These are phyloP conservation scores for Netelia fuscicornis DNA, from an alignment of 2,888 invertebrate species.

Conservation along the genomic window DNA sequence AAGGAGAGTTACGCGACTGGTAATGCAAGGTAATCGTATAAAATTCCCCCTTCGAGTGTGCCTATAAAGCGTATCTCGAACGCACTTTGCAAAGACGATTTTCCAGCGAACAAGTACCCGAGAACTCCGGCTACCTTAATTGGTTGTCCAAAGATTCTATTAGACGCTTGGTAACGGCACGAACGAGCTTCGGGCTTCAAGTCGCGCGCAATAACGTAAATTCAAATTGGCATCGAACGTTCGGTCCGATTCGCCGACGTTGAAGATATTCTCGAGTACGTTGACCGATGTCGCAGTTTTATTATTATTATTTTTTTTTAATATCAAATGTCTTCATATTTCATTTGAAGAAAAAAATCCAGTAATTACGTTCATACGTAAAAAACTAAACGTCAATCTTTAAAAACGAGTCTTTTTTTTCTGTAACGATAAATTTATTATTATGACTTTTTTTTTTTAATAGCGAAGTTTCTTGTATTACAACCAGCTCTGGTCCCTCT, in stretches of 20 bases:
- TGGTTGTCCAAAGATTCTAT: constrained; percentile 48
- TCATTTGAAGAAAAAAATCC: too few species aligned
- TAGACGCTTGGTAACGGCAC: constrained; percentile 4
- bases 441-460: not conserved
- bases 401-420: not conserved
- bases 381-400: too few species aligned
- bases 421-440: not conserved
- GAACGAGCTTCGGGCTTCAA: constrained; percentile 12
- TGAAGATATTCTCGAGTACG: not conserved
- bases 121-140: constrained; percentile 50
- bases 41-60: constrained; percentile 42
- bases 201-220: constrained; percentile 9
- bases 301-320: not conserved
- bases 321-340: too few species aligned
- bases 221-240: constrained; percentile 23
- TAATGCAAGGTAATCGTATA: constrained; percentile 40
- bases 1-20: constrained; percentile 39
- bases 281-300: not conserved
- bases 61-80: constrained; percentile 44
- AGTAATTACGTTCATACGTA: too few species aligned
- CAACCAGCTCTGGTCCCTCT: not conserved
- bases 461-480: constrained; percentile 34
- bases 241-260: not conserved
- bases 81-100: constrained; percentile 36
- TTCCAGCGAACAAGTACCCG: constrained; percentile 40